phyloP scores from a whole-genome alignment of 1,140 invertebrate species.

The Brachionus rubens region DNA sequence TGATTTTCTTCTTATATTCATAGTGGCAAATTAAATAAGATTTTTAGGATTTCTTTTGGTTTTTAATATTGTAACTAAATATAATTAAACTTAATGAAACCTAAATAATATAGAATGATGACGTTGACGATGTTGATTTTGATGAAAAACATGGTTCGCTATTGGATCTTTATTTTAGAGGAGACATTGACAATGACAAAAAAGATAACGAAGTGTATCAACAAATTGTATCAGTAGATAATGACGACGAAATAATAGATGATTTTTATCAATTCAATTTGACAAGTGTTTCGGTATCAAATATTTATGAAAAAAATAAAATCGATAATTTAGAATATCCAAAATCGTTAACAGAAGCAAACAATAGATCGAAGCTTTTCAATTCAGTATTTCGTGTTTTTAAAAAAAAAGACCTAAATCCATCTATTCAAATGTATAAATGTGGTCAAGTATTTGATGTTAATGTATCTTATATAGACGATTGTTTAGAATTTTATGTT shows the following conservation, averaged over 20 bases:
- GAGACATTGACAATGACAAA: neutral
- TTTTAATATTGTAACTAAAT: too few relatives aligned
- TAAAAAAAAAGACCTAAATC: slow-evolving; percentile 29
- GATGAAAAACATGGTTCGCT: neutral
- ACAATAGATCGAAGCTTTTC: slow-evolving; percentile 9
- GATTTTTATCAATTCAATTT: slow-evolving; percentile 25
- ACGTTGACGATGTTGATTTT: neutral
- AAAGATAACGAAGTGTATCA: too few relatives aligned
- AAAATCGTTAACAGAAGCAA: neutral
- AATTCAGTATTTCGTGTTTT: neutral
- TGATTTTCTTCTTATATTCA: too few relatives aligned
- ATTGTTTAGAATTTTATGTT: slow-evolving; percentile 17
- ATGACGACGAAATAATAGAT: slow-evolving; percentile 1
- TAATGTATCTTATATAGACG: neutral
- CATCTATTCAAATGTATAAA: slow-evolving; percentile 10
- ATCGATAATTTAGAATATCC: neutral
- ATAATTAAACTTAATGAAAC: neutral
- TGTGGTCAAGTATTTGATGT: neutral
- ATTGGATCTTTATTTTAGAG: neutral
- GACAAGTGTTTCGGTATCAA: slow-evolving; percentile 12
- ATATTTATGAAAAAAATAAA: neutral
- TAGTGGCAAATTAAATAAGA: too few relatives aligned
- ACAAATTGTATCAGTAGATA: neutral
- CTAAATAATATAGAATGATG: neutral
- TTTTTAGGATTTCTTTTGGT: too few relatives aligned